These are phyloP conservation scores for Eucera pruinosa DNA, from an alignment of 2,888 invertebrate genomes.

Conservation along the genomic window DNA sequence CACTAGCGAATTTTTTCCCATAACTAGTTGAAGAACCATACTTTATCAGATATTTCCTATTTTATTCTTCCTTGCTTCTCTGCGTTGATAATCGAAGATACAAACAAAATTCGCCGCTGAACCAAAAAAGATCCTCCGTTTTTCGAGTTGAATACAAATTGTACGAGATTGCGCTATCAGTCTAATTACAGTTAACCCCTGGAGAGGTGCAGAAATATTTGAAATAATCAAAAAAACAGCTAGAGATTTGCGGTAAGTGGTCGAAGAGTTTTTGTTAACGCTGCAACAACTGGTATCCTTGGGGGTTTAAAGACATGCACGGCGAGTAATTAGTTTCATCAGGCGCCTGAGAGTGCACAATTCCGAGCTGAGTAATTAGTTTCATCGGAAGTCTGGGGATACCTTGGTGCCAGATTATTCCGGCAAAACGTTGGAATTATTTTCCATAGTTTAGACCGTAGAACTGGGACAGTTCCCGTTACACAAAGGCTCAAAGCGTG, in stretches of 20 bases:
- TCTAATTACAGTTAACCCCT: neutral
- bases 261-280: neutral
- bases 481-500: neutral
- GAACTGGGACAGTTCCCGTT: neutral
- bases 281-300: neutral
- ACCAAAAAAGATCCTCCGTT: too few relatives aligned
- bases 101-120: too few relatives aligned
- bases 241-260: neutral
- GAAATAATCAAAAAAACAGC: neutral
- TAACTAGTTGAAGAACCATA: too few relatives aligned
- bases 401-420: neutral
- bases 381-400: conserved; percentile 5
- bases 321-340: conserved; percentile 13
- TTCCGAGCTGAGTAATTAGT: conserved; percentile 16
- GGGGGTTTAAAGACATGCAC: neutral
- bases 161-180: neutral
- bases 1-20: too few relatives aligned
- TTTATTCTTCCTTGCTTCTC: too few relatives aligned
- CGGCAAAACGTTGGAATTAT: conserved; percentile 10
- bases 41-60: too few relatives aligned
- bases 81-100: too few relatives aligned
- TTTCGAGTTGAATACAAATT: too few relatives aligned
- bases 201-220: neutral
- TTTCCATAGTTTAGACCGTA: neutral
- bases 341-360: neutral